Base-by-base conservation (phyloP, 30 jellyfish, hydroid and myxozoan genomes). In the Chironex yamaguchii region DNA sequence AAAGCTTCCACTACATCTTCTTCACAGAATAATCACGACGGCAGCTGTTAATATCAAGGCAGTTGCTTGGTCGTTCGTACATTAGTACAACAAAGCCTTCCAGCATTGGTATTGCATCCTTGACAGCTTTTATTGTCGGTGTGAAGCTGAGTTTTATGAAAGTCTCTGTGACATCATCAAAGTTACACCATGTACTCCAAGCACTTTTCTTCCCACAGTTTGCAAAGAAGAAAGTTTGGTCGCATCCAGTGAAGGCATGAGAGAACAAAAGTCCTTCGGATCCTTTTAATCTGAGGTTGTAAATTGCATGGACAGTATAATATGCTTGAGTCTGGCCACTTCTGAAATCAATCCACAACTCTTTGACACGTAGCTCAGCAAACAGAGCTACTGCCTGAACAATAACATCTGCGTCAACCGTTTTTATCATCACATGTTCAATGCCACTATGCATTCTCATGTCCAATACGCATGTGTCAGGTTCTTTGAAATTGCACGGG, bases 401-500 rank as follows among this genome's bases (percentile, higher is more conserved):
- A 25, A 76, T 66, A 50, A 76, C 89, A 74, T 74, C 80, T 50
- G 87, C 51, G 31, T 74, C 80, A 49, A 74, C 87, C 21, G 87
- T 48, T 75, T 79, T 75, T 1, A 75, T 75, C 36, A 51, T 49
- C n/a, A 75, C 32, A 22, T 21, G 49, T 4, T 67, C 52, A 48
- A 27, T 84, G 12, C 89, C 89, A 28, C 81, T 63, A 20, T 77
- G 89, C 14, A 85, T 42, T 4, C 58, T 65, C 54, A 64, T 77
- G n/a, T n/a, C n/a, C n/a, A n/a, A n/a, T n/a, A n/a, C n/a, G 2
- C 76, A 24, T 49, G 89, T 26, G 53, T 71, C 95, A 35, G 87
- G 67, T 84, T 82, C 84, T 62, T 79, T 82, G 42, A 33, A 82
- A 58, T 53, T 58, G 84, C 91, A 79, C 0, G 80, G 79, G n/a